A percentile compares a stretch with the other conserved stretches of the same genome.
These are phyloP conservation scores for Agriopis leucophaearia DNA, from an alignment of 2,888 invertebrate species.

Conservation along the genomic window DNA sequence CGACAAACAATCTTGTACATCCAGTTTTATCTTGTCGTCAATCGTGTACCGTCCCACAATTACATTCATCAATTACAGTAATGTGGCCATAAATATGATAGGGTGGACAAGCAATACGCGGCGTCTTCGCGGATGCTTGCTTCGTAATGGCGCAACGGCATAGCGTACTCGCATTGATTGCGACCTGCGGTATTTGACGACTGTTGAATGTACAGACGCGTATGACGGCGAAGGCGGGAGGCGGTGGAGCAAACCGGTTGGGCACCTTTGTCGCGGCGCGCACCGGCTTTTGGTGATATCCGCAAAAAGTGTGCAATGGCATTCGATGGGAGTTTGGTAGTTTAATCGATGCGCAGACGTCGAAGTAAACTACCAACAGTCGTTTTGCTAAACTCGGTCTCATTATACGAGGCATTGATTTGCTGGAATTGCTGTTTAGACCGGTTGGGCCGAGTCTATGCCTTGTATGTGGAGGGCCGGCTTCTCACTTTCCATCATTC, in stretches of 20 bases:
- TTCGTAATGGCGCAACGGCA: conserved; percentile 54
- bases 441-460: conserved; percentile 67
- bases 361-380: conserved; percentile 62
- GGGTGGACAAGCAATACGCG: conserved; percentile 51
- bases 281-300: conserved; percentile 82
- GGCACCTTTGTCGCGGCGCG: conserved; percentile 77
- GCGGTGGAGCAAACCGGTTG: conserved; percentile 81
- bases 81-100: conserved; percentile 52
- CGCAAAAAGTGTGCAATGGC: conserved; percentile 81
- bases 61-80: conserved; percentile 54
- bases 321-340: conserved; percentile 71
- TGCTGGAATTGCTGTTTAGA: conserved; percentile 69
- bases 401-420: conserved; percentile 73
- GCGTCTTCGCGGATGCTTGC: conserved; percentile 55
- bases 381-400: conserved; percentile 63
- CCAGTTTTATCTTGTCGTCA: conserved; percentile 37
- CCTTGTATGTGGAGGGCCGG: conserved; percentile 61
- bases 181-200: conserved; percentile 80
- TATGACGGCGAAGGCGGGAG: conserved; percentile 76
- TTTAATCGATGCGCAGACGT: conserved; percentile 70
- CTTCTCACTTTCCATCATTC: conserved; percentile 65
- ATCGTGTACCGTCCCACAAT: conserved; percentile 48
- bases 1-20: conserved; percentile 28
- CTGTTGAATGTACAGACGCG: conserved; percentile 82
- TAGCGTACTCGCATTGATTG: conserved; percentile 67